Conservation (phyloP, 2,113 vertebrate species). For the Eudorcas thomsonii region DNA sequence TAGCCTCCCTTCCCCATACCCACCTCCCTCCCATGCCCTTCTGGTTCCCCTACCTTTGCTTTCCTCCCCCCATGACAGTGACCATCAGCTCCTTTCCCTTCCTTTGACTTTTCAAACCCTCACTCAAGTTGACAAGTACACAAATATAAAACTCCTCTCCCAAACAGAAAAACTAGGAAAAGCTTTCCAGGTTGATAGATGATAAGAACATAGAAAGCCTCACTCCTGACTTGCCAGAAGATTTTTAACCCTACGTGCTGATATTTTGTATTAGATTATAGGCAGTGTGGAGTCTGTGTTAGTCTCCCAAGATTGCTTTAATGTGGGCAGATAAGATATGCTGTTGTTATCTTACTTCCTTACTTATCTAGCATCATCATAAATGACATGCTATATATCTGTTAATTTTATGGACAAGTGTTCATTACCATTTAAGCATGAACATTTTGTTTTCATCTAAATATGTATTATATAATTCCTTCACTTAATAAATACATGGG, state of each 20-base stretch:
- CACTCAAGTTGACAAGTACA: not conserved
- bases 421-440: not conserved
- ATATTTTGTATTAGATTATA: not conserved
- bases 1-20: not conserved
- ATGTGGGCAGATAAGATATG: not conserved
- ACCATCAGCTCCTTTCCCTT: not conserved
- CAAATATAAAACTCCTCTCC: not conserved
- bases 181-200: not conserved
- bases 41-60: not conserved
- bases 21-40: not conserved
- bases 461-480: not conserved
- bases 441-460: not conserved
- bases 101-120: not conserved
- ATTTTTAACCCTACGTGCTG: not conserved
- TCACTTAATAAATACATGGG: not conserved
- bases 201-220: not conserved
- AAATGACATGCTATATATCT: not conserved
- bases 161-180: not conserved
- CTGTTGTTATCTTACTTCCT: not conserved
- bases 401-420: not conserved
- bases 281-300: not conserved
- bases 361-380: not conserved
- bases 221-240: not conserved
- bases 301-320: not conserved
- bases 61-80: not conserved